phyloP scores from a whole-genome alignment of 1,140 invertebrate species.

The Camponotus pennsylvanicus region DNA sequence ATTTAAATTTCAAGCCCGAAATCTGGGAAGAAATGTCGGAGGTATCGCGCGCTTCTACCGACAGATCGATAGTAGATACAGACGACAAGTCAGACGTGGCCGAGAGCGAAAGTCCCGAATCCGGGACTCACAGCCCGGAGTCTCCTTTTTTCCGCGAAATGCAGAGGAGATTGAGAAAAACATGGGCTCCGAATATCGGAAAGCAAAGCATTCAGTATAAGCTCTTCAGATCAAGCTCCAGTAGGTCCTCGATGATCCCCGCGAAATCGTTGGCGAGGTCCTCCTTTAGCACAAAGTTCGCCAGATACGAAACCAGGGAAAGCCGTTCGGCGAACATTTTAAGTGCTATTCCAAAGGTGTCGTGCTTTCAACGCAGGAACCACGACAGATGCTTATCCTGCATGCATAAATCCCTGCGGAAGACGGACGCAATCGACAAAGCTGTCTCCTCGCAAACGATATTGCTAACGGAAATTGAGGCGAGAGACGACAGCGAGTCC shows the following conservation, averaged over 20 bases:
- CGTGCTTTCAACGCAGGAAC: constrained; percentile 71
- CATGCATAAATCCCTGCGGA: constrained; percentile 65
- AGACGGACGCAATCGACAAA: neutral
- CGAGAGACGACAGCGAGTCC: constrained; percentile 19
- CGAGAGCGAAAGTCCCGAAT: constrained; percentile 6
- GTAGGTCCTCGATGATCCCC: constrained; percentile 58
- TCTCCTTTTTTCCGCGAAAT: constrained; percentile 6
- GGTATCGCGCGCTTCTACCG: neutral
- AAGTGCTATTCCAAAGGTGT: constrained; percentile 58
- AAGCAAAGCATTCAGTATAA: neutral
- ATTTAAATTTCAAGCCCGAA: constrained; percentile 37
- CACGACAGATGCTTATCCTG: constrained; percentile 78
- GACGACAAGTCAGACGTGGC: neutral
- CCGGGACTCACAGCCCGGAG: neutral
- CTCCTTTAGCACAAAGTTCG: constrained; percentile 54
- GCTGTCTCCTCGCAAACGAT: neutral
- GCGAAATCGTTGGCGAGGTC: constrained; percentile 46
- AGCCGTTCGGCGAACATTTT: constrained; percentile 25
- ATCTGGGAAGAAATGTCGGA: neutral
- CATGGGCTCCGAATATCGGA: constrained; percentile 8
- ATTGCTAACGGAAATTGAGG: constrained; percentile 14
- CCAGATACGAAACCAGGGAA: neutral
- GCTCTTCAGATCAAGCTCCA: constrained; percentile 30
- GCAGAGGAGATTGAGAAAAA: constrained; percentile 29
- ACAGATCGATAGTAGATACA: neutral